Conservation (phyloP, 2,888 invertebrate genomes). For the Aphidoletes aphidimyza region DNA sequence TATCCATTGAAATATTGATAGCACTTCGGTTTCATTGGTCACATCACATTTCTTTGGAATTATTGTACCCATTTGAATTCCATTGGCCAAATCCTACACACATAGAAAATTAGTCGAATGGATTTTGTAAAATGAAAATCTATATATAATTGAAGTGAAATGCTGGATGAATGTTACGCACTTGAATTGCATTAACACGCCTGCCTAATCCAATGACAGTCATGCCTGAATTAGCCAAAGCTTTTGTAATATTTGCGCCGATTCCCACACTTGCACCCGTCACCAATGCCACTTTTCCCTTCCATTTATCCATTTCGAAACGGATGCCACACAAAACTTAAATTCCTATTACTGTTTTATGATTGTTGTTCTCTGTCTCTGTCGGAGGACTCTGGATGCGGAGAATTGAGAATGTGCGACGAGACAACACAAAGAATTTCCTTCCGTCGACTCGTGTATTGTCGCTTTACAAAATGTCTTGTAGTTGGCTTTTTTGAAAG, state of each 20-base stretch:
- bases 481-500: not conserved
- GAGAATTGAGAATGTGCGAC: constrained; percentile 7
- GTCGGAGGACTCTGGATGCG: too few relatives aligned
- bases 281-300: constrained; percentile 64
- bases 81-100: constrained; percentile 61
- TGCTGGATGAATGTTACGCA: too few relatives aligned
- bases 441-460: too few relatives aligned
- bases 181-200: constrained; percentile 67
- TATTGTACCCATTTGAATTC: constrained; percentile 63
- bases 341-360: constrained; percentile 8
- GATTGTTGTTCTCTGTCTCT: not conserved
- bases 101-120: not conserved
- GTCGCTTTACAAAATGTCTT: not conserved
- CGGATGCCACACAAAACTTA: constrained; percentile 17
- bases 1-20: constrained; percentile 63
- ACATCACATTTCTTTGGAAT: constrained; percentile 64
- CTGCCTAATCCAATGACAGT: constrained; percentile 69
- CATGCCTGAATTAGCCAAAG: constrained; percentile 67
- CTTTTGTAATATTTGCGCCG: constrained; percentile 65
- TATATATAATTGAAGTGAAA: too few relatives aligned
- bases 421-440: not conserved
- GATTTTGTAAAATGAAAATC: not conserved
- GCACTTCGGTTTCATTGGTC: constrained; percentile 62
- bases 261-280: constrained; percentile 68
- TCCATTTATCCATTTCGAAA: constrained; percentile 59